Percentiles rank a stretch among this genome's conserved stretches.
Evolutionary conservation across 2,113 vertebrate species (phyloP).

Genomic region (Corvus cornix): DNA sequence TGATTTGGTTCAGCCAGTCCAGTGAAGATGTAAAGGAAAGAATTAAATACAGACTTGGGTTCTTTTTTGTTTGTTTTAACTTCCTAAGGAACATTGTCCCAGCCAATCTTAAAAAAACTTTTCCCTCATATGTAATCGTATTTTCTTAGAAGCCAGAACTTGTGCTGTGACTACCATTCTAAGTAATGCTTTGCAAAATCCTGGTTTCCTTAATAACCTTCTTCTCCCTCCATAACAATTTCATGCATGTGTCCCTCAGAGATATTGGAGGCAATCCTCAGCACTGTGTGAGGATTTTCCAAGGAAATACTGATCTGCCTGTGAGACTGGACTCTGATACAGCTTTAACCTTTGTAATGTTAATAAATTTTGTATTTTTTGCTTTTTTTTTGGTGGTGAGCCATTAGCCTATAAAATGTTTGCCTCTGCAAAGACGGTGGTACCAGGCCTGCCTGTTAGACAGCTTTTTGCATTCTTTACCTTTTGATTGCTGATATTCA

Average conservation of each 20-base stretch:
- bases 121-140: background rate
- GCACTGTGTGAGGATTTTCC: fast-evolving
- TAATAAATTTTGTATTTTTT: background rate
- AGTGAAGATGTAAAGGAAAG: background rate
- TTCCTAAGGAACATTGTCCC: background rate
- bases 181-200: background rate
- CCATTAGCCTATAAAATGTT: background rate
- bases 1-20: background rate
- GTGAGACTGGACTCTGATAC: background rate
- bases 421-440: background rate
- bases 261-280: background rate
- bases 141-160: background rate
- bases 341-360: background rate
- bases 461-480: background rate
- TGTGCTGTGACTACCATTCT: background rate
- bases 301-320: background rate
- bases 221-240: background rate
- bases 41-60: background rate
- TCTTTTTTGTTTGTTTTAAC: background rate
- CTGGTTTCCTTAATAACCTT: background rate
- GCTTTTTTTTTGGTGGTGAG: background rate
- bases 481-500: background rate
- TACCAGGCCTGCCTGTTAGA: background rate
- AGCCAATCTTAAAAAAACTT: background rate
- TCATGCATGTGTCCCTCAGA: background rate